Base-by-base conservation (phyloP, 2,113 vertebrate genomes). In the Serinus canaria region DNA sequence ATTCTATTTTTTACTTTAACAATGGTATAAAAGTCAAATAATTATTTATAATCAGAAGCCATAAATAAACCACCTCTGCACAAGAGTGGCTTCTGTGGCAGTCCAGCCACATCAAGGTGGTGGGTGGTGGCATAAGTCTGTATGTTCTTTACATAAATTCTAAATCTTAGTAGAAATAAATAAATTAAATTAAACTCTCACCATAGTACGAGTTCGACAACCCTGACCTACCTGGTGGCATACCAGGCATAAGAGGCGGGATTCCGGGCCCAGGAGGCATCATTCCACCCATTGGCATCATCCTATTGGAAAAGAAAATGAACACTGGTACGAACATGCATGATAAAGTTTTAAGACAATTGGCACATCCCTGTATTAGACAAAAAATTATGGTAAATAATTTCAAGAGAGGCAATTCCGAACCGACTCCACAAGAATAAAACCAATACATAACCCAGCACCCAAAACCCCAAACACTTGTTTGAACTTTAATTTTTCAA, bases 231-330 rank as follows among this genome's bases (percentile, higher is more conserved):
- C 98, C 98, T 98, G 98, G 97, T 83, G 98, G 97, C 97, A 98
- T 97, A 92, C 98, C 97, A 96, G 98, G 98, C 98, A 98, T 98
- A 87, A 98, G 98, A 89, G 98, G 98, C 93, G 98, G 98, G 95
- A 98, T 98, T 96, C 98, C 98, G 47, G 98, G 98, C 86, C 98
- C 98, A 96, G 98, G 98, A 94, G 98, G 98, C 98, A 99, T 99
- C 98, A 99, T 99, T 81, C 98, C 98, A 97, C 98, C 98, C 98
- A 99, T 98, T 7, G 98, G 98, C 98, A 99, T 98, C 98, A 99
- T 99, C 95, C 99, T 99, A 52, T 91, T 60, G 70, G 70, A 96
- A 98, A 87, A 83, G 94, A 52, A 97, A 96, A 94, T 2, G 3
- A 92, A 50, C 33, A 83, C 20, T 17, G 13, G 35, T 50, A 86